Percentiles rank a stretch among this genome's conserved stretches.
Evolutionary conservation across 2,113 vertebrate genomes (phyloP).

Genomic region (Gadus chalcogrammus): DNA sequence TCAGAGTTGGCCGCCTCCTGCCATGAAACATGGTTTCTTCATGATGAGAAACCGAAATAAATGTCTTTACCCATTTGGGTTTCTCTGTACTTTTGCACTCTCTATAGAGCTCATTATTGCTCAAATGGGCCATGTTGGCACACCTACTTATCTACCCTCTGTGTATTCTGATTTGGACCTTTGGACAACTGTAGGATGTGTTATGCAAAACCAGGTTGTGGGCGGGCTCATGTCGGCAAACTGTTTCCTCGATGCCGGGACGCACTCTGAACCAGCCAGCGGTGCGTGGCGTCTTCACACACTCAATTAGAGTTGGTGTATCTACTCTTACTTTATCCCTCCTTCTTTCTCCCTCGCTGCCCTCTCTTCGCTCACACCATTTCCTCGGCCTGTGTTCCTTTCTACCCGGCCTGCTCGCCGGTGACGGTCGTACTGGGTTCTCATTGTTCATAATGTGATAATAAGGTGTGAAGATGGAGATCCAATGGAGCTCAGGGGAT

Average conservation of each 20-base stretch:
- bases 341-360: constrained; percentile 12
- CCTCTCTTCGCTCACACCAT: constrained; percentile 23
- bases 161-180: background rate
- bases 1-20: too few relatives aligned
- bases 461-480: constrained; percentile 80
- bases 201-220: background rate
- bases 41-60: too few relatives aligned
- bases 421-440: constrained; percentile 65
- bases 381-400: constrained; percentile 2
- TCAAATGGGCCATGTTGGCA: too few relatives aligned
- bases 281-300: background rate
- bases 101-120: too few relatives aligned
- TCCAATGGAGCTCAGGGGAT: constrained; percentile 73
- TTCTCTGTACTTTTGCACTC: too few relatives aligned
- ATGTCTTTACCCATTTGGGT: too few relatives aligned
- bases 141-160: too few relatives aligned
- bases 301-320: background rate
- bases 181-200: background rate
- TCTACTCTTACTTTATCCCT: constrained; percentile 8
- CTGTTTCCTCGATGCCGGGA: background rate
- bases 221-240: background rate
- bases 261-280: background rate
- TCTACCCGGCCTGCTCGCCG: constrained; percentile 37
- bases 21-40: too few relatives aligned
- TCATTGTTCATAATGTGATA: constrained; percentile 78